Base-by-base conservation (phyloP, 2,797 vertebrate species). In the Galaxias olidus region DNA sequence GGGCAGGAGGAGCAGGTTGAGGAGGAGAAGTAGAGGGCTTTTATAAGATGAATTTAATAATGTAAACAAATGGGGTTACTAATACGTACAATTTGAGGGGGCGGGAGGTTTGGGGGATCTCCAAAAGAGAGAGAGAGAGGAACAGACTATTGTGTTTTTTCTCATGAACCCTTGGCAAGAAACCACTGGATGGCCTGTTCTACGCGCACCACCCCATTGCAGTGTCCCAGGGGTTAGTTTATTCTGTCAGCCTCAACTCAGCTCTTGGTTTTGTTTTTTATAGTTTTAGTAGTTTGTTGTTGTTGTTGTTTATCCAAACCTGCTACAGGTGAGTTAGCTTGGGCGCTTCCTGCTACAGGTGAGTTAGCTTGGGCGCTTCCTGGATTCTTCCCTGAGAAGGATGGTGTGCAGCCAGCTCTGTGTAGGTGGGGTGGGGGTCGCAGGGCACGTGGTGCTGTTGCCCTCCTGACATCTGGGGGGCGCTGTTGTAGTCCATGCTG, bases 381-480 rank as follows among this genome's bases (percentile, higher is more conserved):
- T 98, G 97, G 92, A 99, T 97, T 94, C 97, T 95, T 94, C 97
- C 97, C 96, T 98, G 97, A 97, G 96, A 93, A 90, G 93, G 91
- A 87, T 98, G 97, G 89, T 98, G 97, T 69, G 93, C 89, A 74
- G 96, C 93, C 88, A 98, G 94, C 91, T 98, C 97, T 79, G 95
- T 93, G 91, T 98, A 98, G 19, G 95, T 93, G 6, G 94, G 88
- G 85, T 95, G 94, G 59, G 93, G 88, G 77, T 98, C 96, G 52
- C 97, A 98, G 69, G 95, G 92, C 88, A 95, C 96, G 0, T 98
- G 96, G 86, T 96, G 96, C 91, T 97, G 97, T 89, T 88, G 89
- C 17, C 89, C 81, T 67, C 86, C 86, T 4, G 90, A 87, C 93
- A 95, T 95, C 71, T 92, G 88, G 54, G 94, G 89, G 10, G 90